Conservation (phyloP, 2,888 invertebrate species). For the Leptinotarsa haldemani region DNA sequence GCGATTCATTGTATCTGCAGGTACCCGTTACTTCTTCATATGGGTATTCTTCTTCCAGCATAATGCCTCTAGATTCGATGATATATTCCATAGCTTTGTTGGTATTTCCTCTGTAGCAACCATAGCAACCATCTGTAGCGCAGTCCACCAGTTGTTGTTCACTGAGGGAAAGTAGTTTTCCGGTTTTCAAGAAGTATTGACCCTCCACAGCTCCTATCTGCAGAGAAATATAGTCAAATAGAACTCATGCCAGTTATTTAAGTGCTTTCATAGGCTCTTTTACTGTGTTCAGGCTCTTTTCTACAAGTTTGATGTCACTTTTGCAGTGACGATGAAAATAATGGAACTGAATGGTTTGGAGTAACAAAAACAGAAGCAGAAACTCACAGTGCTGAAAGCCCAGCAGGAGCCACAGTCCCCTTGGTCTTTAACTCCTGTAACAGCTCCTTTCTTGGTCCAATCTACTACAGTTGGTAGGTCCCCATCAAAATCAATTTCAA, state of each 20-base stretch:
- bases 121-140: constrained; percentile 83
- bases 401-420: constrained; percentile 5
- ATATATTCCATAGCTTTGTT: constrained; percentile 80
- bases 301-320: no score
- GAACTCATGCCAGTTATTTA: neutral
- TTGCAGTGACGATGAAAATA: no score
- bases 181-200: constrained; percentile 84
- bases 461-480: neutral
- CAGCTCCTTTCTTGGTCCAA: constrained; percentile 2
- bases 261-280: neutral
- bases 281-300: neutral
- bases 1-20: constrained; percentile 66
- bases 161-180: constrained; percentile 82
- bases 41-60: constrained; percentile 88
- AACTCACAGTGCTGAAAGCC: constrained; percentile 17
- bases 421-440: constrained; percentile 12
- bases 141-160: constrained; percentile 94
- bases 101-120: constrained; percentile 89
- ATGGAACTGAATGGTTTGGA: no score
- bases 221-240: constrained; percentile 38
- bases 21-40: constrained; percentile 82
- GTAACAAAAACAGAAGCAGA: no score
- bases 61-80: constrained; percentile 75
- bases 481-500: neutral
- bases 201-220: constrained; percentile 90